Base-by-base conservation (phyloP, 2,888 invertebrate genomes). In the Nysson spinosus region DNA sequence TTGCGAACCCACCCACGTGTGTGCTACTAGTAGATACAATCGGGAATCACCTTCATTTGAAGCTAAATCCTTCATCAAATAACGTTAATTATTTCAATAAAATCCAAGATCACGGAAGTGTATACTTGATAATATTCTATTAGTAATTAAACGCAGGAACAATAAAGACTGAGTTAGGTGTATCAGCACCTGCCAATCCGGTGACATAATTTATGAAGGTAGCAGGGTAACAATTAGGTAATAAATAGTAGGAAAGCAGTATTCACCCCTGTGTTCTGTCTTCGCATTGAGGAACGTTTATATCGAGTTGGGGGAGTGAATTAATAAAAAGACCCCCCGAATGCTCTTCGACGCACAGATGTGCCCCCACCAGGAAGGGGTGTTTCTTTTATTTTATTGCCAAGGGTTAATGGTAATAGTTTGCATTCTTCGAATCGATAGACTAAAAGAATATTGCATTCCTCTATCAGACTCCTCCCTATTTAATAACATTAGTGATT, bases 291-390 rank as follows among this genome's bases (percentile, higher is more conserved):
- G 52, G 60, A 46, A 42, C 65, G 69, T 62, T 65, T 71, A 64
- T 65, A 73, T 80, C 76, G 75, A 76, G 72, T 67, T 20, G 79
- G 75, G 79, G 81, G 78, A 85, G 85, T 85, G 83, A 86, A 86
- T 86, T 86, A 86, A 86, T 86, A 85, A 85, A 86, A 82, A 78
- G 79, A 79, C 81, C 80, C 82, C n/a, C 78, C 68, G 71, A 66
- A 65, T 75, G 74, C 57, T 60, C 58, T 65, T 72, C 81, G 77
- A 63, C 71, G 80, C 78, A 74, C 84, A 82, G 81, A 73, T 74
- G 77, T 72, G 76, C 52, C 65, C 64, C 67, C 56, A 64, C 46
- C 55, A 62, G 65, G 66, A 71, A 77, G 77, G 81, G 82, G 70
- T 75, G 77, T 81, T 83, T 83, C 84, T 85, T 84, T 84, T 83